Base-by-base conservation (phyloP, 2,113 vertebrate species). In the Bufo gargarizans region DNA sequence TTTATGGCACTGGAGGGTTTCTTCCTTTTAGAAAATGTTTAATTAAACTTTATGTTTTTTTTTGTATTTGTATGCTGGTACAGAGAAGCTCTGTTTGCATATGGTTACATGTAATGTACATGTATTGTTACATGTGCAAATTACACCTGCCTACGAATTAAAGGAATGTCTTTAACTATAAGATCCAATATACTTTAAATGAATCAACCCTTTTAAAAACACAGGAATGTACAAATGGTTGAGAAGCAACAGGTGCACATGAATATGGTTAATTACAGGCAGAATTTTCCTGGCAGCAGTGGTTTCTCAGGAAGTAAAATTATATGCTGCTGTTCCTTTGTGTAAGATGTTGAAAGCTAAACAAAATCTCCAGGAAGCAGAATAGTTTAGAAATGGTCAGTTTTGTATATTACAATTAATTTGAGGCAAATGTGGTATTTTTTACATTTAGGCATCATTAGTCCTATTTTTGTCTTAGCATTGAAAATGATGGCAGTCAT, bases 401-500 rank as follows among this genome's bases (percentile, higher is more conserved):
- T 81, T 19, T n/a, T 58, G 43, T 59, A 81, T 61, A 58, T 81
- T 58, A 61, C 53, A 61, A 61, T 81, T 58, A 61, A 45, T 58
- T 61, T 81, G 79, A 33, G 11, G 22, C 43, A 61, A 81, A 81
- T 45, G 22, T 59, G 56, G 20, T 81, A 17, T 45, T 81, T 61
- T 81, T 81, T 81, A 43, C 22, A 45, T 61, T 81, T 45, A 16
- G n/a, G 14, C 79, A 81, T 59, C 79, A 81, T 61, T 61, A 59
- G 79, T 17, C 58, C 79, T 81, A 81, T 81, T 61, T 81, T 43
- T 81, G n/a, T 61, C 79, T 58, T 56, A 16, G 55, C 7, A 58
- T 33, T 61, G 56, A 33, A 81, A 81, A 81, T 81, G 6, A 81
- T 61, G 61, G 79, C 79, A 81, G 61, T 47, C 55, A 81, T 81